Evolutionary conservation across 2,888 invertebrate genomes (phyloP), one percentile per base, ranked within the genome.

Genomic region (Platynereis dumerilii): DNA sequence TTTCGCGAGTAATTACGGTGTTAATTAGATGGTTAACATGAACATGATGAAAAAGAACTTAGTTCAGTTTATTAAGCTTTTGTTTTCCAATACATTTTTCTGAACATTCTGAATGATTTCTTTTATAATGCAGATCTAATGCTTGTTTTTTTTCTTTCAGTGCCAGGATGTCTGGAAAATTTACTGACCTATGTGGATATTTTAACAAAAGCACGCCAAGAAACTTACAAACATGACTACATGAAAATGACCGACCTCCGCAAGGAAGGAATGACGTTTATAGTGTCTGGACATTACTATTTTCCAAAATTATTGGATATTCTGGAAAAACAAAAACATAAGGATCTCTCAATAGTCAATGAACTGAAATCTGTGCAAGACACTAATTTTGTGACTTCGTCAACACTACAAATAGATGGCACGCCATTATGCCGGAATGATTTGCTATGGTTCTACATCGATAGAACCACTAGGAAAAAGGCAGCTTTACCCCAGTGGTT

Each of bases 401-500:
- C 48, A n/a, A 48, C 22, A 5, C n/a, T n/a, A n/a, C 3, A 48
- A 7, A 10, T n/a, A 7, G n/a, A 7, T 20, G 48, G 48, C 7
- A n/a, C n/a, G 5, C 5, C 17, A 10, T n/a, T 48, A 48, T n/a
- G 20, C 22, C 7, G 17, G 3, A 48, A n/a, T 48, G 5, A n/a
- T 7, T n/a, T 48, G 22, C 22, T 48, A 3, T 58, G 58, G 58
- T 39, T 44, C 10, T 58, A 44, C 26, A 28, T 45, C 1, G 45
- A 45, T n/a, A 20, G 24, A 44, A 26, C 17, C 12, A 44, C 58
- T 1, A 22, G 45, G 20, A 20, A 26, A 20, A 58, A 58, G 20
- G 58, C 58, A 10, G 1, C 17, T 7, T 17, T 58, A 26, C 58
- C 58, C 5, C 17, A 27, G 17, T 58, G 58, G 58, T 58, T 58